Percentiles rank a stretch among this genome's conserved stretches.
phyloP scores from a whole-genome alignment of 2,113 vertebrate species.

The Anthoscopus minutus region DNA sequence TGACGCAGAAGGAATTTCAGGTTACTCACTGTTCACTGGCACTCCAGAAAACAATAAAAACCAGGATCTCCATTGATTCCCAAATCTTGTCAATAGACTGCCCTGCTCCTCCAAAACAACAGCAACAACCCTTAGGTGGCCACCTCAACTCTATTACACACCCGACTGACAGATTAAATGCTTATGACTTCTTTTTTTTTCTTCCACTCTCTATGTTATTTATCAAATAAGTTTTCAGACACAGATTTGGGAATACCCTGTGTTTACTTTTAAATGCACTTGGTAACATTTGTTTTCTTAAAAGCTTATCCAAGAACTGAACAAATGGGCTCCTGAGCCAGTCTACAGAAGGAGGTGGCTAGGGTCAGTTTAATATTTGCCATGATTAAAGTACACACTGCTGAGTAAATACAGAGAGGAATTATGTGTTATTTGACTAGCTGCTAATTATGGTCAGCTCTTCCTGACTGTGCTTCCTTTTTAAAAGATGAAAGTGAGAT shows the following conservation, averaged over 20 bases:
- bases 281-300: constrained; percentile 36
- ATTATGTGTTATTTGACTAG: constrained; percentile 33
- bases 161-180: not conserved
- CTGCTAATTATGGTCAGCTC: constrained; percentile 9
- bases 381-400: constrained; percentile 34
- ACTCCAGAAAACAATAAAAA: not conserved
- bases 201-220: not conserved
- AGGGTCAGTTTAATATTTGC: constrained; percentile 31
- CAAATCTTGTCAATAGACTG: not conserved
- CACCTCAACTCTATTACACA: not conserved
- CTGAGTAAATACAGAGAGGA: constrained; percentile 14
- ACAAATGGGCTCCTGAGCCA: constrained; percentile 2
- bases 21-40: not conserved
- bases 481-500: constrained; percentile 8
- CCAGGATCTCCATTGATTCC: not conserved
- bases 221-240: not conserved
- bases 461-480: not conserved
- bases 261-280: not conserved
- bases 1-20: not conserved
- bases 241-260: not conserved
- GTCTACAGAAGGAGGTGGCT: not conserved
- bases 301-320: constrained; percentile 9
- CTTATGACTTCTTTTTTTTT: not conserved
- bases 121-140: not conserved
- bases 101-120: not conserved